Percentiles rank a stretch among this genome's conserved stretches.
Conservation (phyloP, 2,113 vertebrate species). For the Noturus placidus region DNA sequence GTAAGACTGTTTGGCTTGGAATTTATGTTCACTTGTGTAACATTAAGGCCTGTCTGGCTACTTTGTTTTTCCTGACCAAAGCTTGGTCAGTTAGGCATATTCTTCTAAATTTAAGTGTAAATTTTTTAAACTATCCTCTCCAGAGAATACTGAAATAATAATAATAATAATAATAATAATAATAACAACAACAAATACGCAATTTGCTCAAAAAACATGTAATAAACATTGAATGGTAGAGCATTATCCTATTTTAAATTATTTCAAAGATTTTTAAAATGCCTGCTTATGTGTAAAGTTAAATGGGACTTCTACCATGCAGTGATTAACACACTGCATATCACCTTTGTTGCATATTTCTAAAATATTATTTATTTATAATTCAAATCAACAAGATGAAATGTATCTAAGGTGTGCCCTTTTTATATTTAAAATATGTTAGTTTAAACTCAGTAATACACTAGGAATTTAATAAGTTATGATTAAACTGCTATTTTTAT, state of each 20-base stretch:
- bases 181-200: not conserved
- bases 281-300: not conserved
- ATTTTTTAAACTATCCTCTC: constrained; percentile 16
- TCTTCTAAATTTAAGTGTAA: constrained; percentile 24
- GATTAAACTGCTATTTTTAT: not conserved
- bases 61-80: not conserved
- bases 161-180: not conserved
- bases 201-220: not conserved
- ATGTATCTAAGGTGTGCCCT: not conserved
- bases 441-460: not conserved
- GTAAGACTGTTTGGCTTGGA: constrained; percentile 59
- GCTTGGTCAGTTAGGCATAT: not conserved
- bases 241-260: not conserved
- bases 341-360: not conserved
- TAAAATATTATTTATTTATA: not conserved
- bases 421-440: constrained; percentile 9
- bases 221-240: not conserved
- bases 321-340: not conserved
- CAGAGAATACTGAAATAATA: not conserved
- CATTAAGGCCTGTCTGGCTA: not conserved
- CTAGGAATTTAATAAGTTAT: not conserved
- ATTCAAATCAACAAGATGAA: not conserved
- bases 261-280: not conserved
- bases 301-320: not conserved
- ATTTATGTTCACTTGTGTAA: not conserved